phyloP scores from a whole-genome alignment of 2,888 invertebrate genomes.

The Aleiodes testaceus region DNA sequence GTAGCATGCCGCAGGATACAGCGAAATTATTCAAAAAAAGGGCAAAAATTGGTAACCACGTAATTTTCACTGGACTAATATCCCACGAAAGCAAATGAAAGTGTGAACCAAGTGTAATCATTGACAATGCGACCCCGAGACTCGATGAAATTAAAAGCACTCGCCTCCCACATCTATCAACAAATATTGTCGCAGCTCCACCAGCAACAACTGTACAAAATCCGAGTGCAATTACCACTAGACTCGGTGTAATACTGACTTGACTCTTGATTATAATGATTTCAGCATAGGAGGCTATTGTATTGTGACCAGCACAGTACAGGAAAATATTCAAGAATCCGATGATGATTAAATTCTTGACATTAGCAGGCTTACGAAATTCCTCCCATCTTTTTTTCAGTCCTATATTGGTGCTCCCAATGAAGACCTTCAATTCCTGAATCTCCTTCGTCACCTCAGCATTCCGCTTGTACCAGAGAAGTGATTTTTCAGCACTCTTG shows the following conservation, averaged over 20 bases:
- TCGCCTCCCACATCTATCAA: conserved; percentile 75
- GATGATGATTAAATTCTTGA: conserved; percentile 71
- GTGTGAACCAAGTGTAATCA: conserved; percentile 61
- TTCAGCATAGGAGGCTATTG: conserved; percentile 71
- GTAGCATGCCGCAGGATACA: conserved; percentile 59
- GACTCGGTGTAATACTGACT: conserved; percentile 65
- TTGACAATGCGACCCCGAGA: conserved; percentile 64
- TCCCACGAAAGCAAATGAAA: conserved; percentile 59
- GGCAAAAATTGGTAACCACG: conserved; percentile 62
- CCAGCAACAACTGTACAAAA: conserved; percentile 74
- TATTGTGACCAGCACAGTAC: conserved; percentile 73
- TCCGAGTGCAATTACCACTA: conserved; percentile 74
- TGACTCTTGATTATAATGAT: conserved; percentile 69
- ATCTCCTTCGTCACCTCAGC: conserved; percentile 64
- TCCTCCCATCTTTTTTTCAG: conserved; percentile 57
- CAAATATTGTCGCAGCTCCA: conserved; percentile 68
- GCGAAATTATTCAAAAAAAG: conserved; percentile 59
- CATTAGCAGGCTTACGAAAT: conserved; percentile 64
- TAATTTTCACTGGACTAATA: conserved; percentile 48
- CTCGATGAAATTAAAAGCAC: conserved; percentile 73
- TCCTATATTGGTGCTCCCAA: conserved; percentile 51
- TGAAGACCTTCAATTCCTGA: conserved; percentile 62
- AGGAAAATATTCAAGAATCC: conserved; percentile 74
- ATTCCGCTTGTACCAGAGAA: conserved; percentile 64
- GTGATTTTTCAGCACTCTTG: conserved; percentile 64